Conservation (phyloP, 1,140 invertebrate genomes). For the Ectropis grisescens region DNA sequence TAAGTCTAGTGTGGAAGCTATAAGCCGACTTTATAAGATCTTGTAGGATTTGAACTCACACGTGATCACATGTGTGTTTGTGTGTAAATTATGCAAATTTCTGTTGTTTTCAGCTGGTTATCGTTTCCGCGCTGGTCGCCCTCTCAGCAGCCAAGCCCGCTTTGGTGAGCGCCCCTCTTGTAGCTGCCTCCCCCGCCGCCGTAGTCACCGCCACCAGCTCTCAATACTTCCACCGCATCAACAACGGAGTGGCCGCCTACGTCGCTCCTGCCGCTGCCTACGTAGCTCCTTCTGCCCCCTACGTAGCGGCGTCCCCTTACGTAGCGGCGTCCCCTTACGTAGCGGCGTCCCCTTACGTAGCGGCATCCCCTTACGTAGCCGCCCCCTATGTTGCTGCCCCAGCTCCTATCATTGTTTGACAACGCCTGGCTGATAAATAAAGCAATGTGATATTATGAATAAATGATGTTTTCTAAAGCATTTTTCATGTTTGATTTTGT, state of each 20-base stretch:
- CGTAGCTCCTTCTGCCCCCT: constrained; percentile 41
- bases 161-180: constrained; percentile 39
- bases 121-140: constrained; percentile 64
- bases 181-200: constrained; percentile 50
- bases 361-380: too few relatives aligned
- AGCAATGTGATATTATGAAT: constrained; percentile 31
- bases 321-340: too few relatives aligned
- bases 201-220: constrained; percentile 64
- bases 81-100: neutral
- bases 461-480: constrained; percentile 1
- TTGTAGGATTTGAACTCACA: too few relatives aligned
- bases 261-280: constrained; percentile 38
- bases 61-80: too few relatives aligned
- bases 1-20: too few relatives aligned
- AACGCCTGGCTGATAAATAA: constrained; percentile 5
- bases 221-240: constrained; percentile 65
- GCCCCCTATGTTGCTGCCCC: constrained; percentile 16
- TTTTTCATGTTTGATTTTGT: too few relatives aligned
- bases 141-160: constrained; percentile 60
- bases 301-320: constrained; percentile 41
- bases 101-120: constrained; percentile 48
- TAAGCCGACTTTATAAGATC: too few relatives aligned
- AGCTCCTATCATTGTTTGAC: constrained; percentile 24
- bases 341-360: too few relatives aligned
- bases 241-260: constrained; percentile 56